Evolutionary conservation across 2,888 invertebrate genomes (phyloP).

Genomic region (Miltochrista miniata): DNA sequence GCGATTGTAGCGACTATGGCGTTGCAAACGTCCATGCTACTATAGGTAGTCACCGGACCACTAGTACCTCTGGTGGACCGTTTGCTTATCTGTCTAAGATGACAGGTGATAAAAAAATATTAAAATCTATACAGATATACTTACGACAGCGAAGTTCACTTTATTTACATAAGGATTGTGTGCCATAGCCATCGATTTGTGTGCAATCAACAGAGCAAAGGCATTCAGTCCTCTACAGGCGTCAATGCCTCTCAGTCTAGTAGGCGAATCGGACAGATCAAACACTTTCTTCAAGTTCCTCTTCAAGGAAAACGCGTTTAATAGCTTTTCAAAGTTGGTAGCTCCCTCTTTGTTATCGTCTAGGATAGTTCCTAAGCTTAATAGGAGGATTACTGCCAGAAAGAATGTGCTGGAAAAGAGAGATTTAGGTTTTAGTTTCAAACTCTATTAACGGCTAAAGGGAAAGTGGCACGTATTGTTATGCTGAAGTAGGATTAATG

Average conservation of each 20-base stretch:
- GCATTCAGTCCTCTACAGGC: slow-evolving; percentile 82
- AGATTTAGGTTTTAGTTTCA: background rate
- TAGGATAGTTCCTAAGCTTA: slow-evolving; percentile 69
- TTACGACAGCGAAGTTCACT: slow-evolving; percentile 79
- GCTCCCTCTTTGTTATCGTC: slow-evolving; percentile 72
- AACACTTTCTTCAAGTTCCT: slow-evolving; percentile 74
- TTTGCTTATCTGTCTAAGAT: no score
- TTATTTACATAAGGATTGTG: slow-evolving; percentile 84
- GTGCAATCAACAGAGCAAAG: slow-evolving; percentile 79
- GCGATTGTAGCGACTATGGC: no score
- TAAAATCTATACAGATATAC: slow-evolving; percentile 26
- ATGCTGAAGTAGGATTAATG: no score
- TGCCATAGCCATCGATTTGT: slow-evolving; percentile 84
- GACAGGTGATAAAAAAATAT: no score
- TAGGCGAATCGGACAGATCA: slow-evolving; percentile 63
- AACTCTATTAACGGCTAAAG: no score
- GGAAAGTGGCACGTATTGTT: no score
- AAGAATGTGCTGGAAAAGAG: slow-evolving; percentile 70
- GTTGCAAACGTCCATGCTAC: no score
- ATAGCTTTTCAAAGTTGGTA: slow-evolving; percentile 76
- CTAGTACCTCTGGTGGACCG: no score
- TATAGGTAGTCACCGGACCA: no score
- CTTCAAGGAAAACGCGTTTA: slow-evolving; percentile 79
- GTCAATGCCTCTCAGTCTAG: slow-evolving; percentile 77
- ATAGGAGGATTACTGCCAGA: slow-evolving; percentile 63